A percentile compares a stretch with the other conserved stretches of the same genome.
Conservation (phyloP, 2,888 invertebrate species). For the Oscheius onirici region DNA sequence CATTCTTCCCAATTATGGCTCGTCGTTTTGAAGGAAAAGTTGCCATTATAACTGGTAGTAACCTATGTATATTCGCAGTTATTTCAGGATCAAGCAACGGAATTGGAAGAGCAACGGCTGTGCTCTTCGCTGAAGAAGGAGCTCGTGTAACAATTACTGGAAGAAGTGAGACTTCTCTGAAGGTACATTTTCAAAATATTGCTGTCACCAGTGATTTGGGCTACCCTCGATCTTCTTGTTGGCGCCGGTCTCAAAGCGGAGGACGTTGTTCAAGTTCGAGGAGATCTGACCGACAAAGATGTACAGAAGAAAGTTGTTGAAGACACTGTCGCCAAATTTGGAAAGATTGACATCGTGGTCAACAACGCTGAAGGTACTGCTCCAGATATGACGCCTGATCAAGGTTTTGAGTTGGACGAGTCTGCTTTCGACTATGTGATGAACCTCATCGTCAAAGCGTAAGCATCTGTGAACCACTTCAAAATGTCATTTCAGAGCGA, state of each 20-base stretch:
- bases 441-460: constrained; percentile 27
- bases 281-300: constrained; percentile 31
- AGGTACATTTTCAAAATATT: constrained; percentile 6
- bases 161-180: constrained; percentile 37
- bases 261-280: constrained; percentile 24
- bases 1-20: background rate
- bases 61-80: too few relatives aligned
- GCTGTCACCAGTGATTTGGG: background rate
- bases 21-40: constrained; percentile 26
- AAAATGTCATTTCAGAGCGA: constrained; percentile 29
- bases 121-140: constrained; percentile 42
- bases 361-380: constrained; percentile 34
- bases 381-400: constrained; percentile 7
- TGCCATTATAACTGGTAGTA: constrained; percentile 26
- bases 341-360: constrained; percentile 35
- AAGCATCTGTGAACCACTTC: background rate
- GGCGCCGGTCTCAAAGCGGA: constrained; percentile 33
- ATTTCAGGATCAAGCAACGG: constrained; percentile 45
- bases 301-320: constrained; percentile 36
- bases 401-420: constrained; percentile 8
- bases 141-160: constrained; percentile 48
- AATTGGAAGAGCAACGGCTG: constrained; percentile 42
- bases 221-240: constrained; percentile 12
- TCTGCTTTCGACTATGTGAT: constrained; percentile 29
- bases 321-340: constrained; percentile 37